Conservation (phyloP, 1,140 invertebrate genomes). For the Protaetia brevitarsis region DNA sequence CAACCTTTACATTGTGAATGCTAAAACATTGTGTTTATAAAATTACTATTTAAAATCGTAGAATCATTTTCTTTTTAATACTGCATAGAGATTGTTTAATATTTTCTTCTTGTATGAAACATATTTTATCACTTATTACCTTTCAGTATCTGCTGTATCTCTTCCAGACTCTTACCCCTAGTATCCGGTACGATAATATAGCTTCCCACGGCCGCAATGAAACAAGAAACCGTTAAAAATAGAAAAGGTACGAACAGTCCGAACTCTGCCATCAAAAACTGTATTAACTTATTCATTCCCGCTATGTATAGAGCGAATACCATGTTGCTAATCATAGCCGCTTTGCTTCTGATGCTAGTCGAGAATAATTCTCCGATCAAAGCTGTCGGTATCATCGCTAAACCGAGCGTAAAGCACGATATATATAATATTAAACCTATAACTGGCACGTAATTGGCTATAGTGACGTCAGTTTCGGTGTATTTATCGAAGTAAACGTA, state of each 20-base stretch:
- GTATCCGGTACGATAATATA: conserved; percentile 3
- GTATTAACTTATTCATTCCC: neutral
- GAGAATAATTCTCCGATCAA: conserved; percentile 45
- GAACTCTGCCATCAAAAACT: conserved; percentile 4
- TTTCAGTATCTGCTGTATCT: conserved; percentile 15
- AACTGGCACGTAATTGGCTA: conserved; percentile 24
- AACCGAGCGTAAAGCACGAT: conserved; percentile 38
- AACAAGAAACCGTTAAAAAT: too few species aligned
- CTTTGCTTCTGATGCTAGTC: conserved; percentile 40
- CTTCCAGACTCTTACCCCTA: conserved; percentile 9
- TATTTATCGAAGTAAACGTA: conserved; percentile 58
- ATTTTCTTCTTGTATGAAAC: too few species aligned
- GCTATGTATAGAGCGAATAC: neutral
- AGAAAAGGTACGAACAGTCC: neutral
- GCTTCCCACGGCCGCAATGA: neutral
- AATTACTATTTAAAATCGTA: too few species aligned
- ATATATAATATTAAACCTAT: conserved; percentile 39
- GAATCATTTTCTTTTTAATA: too few species aligned
- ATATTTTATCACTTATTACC: too few species aligned
- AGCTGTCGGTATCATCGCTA: conserved; percentile 39
- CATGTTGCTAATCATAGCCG: neutral
- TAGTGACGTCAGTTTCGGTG: conserved; percentile 33
- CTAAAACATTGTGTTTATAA: too few species aligned
- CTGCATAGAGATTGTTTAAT: too few species aligned
- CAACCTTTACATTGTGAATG: too few species aligned